These are phyloP conservation scores for Macrophya annulata DNA, from an alignment of 2,888 invertebrate species.

Conservation along the genomic window DNA sequence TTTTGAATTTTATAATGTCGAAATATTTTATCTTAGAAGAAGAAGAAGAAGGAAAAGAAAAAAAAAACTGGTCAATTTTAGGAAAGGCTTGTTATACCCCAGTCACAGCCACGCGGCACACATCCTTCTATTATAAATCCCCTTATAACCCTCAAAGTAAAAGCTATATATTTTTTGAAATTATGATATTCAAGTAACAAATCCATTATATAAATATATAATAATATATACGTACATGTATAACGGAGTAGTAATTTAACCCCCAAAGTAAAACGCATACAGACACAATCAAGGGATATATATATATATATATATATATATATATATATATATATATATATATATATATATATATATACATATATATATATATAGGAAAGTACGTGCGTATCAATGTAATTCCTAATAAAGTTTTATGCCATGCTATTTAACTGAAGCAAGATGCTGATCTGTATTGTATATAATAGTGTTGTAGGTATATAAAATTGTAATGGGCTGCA, in stretches of 20 bases:
- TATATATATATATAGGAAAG: no score
- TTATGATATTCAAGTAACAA: background rate
- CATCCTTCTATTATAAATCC: background rate
- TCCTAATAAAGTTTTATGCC: constrained; percentile 37
- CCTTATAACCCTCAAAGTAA: background rate
- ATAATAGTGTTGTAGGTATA: constrained; percentile 34
- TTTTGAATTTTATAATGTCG: background rate
- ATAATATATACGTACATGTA: background rate
- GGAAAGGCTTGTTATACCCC: constrained; percentile 34
- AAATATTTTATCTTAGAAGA: background rate
- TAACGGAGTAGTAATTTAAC: constrained; percentile 70
- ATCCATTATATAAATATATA: background rate
- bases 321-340: no score
- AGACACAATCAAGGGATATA: constrained; percentile 42
- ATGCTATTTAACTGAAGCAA: constrained; percentile 43
- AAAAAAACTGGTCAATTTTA: background rate
- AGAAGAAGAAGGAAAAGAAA: no score
- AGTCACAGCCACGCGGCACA: constrained; percentile 16
- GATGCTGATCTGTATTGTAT: constrained; percentile 43
- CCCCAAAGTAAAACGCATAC: constrained; percentile 36
- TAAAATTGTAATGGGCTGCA: background rate
- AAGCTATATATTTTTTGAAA: background rate
- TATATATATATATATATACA: no score
- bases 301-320: no score
- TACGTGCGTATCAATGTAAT: constrained; percentile 37